phyloP scores from a whole-genome alignment of 2,113 vertebrate species.

The Odontesthes bonariensis region DNA sequence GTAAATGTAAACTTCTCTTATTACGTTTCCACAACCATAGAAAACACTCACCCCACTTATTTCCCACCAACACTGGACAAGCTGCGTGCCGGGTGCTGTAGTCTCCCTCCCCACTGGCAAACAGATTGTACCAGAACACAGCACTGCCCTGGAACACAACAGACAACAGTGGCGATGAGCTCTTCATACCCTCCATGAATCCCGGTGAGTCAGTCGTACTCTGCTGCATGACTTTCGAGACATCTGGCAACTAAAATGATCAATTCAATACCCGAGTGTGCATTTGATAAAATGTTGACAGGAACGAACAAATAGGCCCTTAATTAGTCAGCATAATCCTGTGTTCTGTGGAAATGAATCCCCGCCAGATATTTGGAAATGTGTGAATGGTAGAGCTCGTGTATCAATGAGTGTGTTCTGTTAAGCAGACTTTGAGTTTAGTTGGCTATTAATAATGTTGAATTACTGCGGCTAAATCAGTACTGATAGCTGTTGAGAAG shows the following conservation, averaged over 20 bases:
- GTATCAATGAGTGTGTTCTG: neutral
- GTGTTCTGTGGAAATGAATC: neutral
- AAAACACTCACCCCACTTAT: slow-evolving; percentile 75
- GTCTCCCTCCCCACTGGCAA: slow-evolving; percentile 75
- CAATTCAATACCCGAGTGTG: neutral
- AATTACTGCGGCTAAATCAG: neutral
- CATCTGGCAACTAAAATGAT: slow-evolving; percentile 1
- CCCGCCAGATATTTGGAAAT: neutral
- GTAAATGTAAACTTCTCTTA: too few relatives aligned
- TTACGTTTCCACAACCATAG: neutral
- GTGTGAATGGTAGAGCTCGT: neutral
- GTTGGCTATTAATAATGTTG: neutral
- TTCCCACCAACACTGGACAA: slow-evolving; percentile 77
- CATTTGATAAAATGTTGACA: neutral
- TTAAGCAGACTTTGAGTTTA: neutral
- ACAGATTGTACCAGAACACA: slow-evolving; percentile 79
- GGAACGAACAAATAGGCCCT: neutral
- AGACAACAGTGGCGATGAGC: neutral
- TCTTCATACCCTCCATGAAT: neutral
- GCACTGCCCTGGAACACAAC: slow-evolving; percentile 58
- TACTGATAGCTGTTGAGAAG: neutral
- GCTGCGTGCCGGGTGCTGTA: slow-evolving; percentile 78
- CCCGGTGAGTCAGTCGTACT: neutral
- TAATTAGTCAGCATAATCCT: neutral
- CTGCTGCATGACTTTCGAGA: neutral